Conservation (phyloP, 2,113 vertebrate genomes). For the Oxyura jamaicensis region DNA sequence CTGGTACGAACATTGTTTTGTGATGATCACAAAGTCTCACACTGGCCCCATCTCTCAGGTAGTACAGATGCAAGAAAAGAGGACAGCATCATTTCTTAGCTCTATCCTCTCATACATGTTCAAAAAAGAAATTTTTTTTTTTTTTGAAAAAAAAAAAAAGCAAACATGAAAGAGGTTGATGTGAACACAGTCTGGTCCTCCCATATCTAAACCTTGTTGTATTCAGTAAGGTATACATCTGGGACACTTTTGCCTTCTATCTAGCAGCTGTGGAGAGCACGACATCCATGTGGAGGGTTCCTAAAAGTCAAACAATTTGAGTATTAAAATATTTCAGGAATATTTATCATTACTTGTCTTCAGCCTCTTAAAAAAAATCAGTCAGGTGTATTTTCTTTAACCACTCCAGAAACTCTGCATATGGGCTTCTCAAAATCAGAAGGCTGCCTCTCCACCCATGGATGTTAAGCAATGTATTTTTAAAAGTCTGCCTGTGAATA, state of each 20-base stretch:
- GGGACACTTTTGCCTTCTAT: not conserved
- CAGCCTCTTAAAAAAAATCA: not conserved
- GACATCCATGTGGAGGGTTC: not conserved
- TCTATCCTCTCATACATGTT: not conserved
- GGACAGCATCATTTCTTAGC: accelerated
- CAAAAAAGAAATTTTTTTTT: not conserved
- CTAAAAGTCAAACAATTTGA: not conserved
- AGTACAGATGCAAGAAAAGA: not conserved
- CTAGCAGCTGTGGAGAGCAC: not conserved
- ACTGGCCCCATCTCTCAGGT: not conserved
- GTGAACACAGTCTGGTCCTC: not conserved
- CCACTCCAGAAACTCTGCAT: not conserved
- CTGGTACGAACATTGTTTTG: not conserved
- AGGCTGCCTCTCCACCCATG: not conserved
- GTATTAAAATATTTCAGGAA: not conserved
- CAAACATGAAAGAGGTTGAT: not conserved
- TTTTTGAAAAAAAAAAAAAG: not conserved
- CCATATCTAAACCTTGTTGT: not conserved
- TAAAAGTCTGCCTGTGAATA: not conserved
- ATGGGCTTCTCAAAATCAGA: not conserved
- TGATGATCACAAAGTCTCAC: not conserved
- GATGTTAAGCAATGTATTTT: not conserved
- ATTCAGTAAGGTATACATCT: not conserved
- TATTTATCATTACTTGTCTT: not conserved
- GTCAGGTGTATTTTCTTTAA: not conserved